Evolutionary conservation across 2,888 invertebrate genomes (phyloP).

Genomic region (Ditylenchus weischeri): DNA sequence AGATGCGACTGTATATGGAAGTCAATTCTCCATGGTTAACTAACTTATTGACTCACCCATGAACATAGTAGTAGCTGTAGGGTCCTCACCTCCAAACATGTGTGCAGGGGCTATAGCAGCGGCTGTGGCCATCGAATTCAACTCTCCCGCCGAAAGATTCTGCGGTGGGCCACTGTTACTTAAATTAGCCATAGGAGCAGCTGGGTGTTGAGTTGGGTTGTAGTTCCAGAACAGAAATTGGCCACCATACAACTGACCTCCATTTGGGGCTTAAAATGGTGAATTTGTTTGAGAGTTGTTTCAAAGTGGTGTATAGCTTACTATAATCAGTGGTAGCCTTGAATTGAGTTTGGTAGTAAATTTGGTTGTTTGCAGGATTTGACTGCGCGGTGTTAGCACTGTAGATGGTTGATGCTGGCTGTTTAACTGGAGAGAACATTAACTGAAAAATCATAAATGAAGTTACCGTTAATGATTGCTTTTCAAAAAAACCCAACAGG

Average conservation of each 20-base stretch:
- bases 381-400: background rate
- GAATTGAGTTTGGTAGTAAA: conserved; percentile 12
- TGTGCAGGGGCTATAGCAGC: conserved; percentile 5
- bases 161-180: background rate
- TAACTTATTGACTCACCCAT: background rate
- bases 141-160: background rate
- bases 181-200: background rate
- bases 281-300: background rate
- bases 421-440: conserved; percentile 12
- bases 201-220: background rate
- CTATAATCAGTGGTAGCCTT: conserved; percentile 3
- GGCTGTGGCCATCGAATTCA: conserved; percentile 5
- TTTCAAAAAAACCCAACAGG: too few species aligned
- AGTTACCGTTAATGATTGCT: too few species aligned
- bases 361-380: background rate
- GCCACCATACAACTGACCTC: conserved; percentile 10
- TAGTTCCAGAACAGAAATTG: conserved; percentile 9
- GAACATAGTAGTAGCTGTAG: background rate
- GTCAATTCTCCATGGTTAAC: too few species aligned
- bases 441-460: background rate
- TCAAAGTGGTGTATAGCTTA: background rate
- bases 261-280: background rate
- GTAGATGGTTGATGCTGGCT: conserved; percentile 7
- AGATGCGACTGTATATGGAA: too few species aligned
- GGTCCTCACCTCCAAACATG: conserved; percentile 2